A percentile compares a stretch with the other conserved stretches of the same genome.
Conservation (phyloP, 2,888 invertebrate species). For the Nephrotoma appendiculata region DNA sequence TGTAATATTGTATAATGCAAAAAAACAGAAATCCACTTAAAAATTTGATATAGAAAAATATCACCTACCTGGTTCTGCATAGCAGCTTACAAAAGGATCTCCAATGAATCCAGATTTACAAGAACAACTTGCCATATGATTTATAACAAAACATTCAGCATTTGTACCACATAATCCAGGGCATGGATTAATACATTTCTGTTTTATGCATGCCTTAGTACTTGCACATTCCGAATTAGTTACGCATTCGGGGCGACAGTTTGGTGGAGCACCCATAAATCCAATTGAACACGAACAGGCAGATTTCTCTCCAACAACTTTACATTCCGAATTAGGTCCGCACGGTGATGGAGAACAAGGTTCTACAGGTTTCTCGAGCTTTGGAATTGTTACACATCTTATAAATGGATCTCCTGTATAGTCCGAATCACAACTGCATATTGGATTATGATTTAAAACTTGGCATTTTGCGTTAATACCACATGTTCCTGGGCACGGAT, state of each 20-base stretch:
- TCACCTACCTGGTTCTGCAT: slow-evolving; percentile 33
- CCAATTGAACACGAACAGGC: slow-evolving; percentile 44
- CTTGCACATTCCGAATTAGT: slow-evolving; percentile 51
- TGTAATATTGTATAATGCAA: not conserved
- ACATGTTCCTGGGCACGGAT: slow-evolving; percentile 65
- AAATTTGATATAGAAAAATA: slow-evolving; percentile 6
- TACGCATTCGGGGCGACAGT: slow-evolving; percentile 49
- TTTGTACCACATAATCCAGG: slow-evolving; percentile 46
- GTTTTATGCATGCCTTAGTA: slow-evolving; percentile 46
- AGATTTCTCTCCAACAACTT: slow-evolving; percentile 37
- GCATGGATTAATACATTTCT: slow-evolving; percentile 49
- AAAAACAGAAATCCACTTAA: not conserved
- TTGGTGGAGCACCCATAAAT: slow-evolving; percentile 49
- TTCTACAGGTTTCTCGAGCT: slow-evolving; percentile 30
- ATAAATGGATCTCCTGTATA: slow-evolving; percentile 62
- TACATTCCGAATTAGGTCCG: slow-evolving; percentile 46
- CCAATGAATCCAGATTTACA: slow-evolving; percentile 69
- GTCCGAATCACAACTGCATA: slow-evolving; percentile 55
- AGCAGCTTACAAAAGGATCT: slow-evolving; percentile 54
- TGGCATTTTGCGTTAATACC: slow-evolving; percentile 63
- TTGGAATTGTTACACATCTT: slow-evolving; percentile 39
- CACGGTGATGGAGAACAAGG: slow-evolving; percentile 51
- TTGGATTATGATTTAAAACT: slow-evolving; percentile 70
- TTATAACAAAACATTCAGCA: slow-evolving; percentile 42
- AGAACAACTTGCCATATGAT: slow-evolving; percentile 63